Conservation (phyloP, 2,888 invertebrate genomes). For the Venusia cambrica region DNA sequence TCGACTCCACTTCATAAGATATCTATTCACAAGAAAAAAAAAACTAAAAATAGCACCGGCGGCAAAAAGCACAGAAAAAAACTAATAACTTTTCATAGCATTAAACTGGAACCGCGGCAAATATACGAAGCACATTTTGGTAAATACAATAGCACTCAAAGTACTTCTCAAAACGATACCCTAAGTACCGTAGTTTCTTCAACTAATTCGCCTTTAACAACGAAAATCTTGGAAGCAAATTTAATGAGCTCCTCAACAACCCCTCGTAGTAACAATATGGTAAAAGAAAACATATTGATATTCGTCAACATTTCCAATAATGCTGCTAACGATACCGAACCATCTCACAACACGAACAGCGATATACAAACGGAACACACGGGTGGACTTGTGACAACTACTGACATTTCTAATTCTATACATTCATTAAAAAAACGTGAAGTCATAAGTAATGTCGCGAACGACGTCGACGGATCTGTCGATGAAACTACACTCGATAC, state of each 20-base stretch:
- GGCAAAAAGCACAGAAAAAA: constrained; percentile 65
- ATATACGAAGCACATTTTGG: constrained; percentile 35
- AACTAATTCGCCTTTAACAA: constrained; percentile 22
- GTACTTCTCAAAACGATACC: constrained; percentile 28
- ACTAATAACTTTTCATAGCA: constrained; percentile 52
- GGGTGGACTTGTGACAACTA: constrained; percentile 33
- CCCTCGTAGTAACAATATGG: constrained; percentile 31
- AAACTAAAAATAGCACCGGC: constrained; percentile 44
- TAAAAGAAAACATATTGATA: constrained; percentile 41
- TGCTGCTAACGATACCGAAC: constrained; percentile 45
- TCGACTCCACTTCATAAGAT: constrained; percentile 51
- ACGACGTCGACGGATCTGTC: constrained; percentile 3
- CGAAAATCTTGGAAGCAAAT: constrained; percentile 23
- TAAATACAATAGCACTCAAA: constrained; percentile 33
- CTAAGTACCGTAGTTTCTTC: constrained; percentile 22
- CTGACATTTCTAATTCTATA: constrained; percentile 30
- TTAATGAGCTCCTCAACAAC: constrained; percentile 31
- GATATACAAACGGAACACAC: constrained; percentile 59
- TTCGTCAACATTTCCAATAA: constrained; percentile 52
- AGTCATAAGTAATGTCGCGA: constrained; percentile 16
- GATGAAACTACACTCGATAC: constrained; percentile 9
- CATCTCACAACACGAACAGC: constrained; percentile 45
- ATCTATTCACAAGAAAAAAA: constrained; percentile 67
- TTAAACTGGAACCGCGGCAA: constrained; percentile 48
- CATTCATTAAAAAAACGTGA: constrained; percentile 48